Evolutionary conservation across 2,797 vertebrate species (phyloP), one percentile per base, ranked within the genome.

Genomic region (Pangasius djambal): DNA sequence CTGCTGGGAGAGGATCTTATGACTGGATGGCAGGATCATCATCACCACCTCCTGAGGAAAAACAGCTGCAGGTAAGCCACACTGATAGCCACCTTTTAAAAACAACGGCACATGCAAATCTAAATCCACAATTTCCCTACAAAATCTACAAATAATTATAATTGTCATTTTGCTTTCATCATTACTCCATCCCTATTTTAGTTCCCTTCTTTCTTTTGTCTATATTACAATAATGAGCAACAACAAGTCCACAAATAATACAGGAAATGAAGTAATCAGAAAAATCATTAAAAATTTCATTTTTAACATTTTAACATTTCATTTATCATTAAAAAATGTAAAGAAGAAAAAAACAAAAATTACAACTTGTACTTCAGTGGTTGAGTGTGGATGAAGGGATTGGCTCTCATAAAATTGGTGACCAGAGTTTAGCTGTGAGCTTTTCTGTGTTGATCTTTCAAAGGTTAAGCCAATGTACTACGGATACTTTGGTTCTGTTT

Each of bases 11-110:
- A 75, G 97, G 96, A 13, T 96, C 95, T 0, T 97, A 97, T 8
- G 97, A 98, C 95, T 97, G 97, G 97, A 93, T 97, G 91, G 96
- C 97, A 2, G 96, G 95, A 3, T 95, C 97, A 31, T 94, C 97
- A 0, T 86, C 92, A 0, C 92, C 94, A n/a, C 95, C 95, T 6
- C 92, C 96, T n/a, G 93, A 90, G 93, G 96, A 98, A 92, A 95
- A 97, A 85, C 95, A 96, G 89, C 94, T 95, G 89, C 96, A 98
- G 97, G 98, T 99, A 94, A 95, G 84, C 13, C 3, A 5, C 28
- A 40, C 20, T 2, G 20, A 52, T 18, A 18, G 0, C 22, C 57
- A 8, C 9, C 28, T 48, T 12, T 13, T 13, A 28, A 48, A 48
- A 48, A 75, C 13, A 16, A 52, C 6, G 15, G 75, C 12, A 50